Percentiles rank a stretch among this genome's conserved stretches.
These are phyloP conservation scores for Caenorhabditis sp. DNA, from an alignment of 2,888 invertebrate genomes.

Conservation along the genomic window DNA sequence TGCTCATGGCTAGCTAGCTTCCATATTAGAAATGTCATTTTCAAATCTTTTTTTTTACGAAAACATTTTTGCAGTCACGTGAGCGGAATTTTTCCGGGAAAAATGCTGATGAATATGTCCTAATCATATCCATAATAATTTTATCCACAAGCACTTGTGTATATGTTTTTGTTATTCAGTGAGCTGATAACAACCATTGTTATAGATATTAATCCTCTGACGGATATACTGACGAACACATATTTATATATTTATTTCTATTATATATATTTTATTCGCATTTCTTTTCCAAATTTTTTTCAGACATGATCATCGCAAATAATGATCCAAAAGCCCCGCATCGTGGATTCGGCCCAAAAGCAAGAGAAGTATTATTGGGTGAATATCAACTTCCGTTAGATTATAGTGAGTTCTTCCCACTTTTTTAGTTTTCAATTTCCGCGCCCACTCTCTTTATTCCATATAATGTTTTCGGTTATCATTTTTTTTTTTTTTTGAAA, in stretches of 20 bases:
- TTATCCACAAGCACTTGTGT: not conserved
- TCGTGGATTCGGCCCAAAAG: constrained; percentile 45
- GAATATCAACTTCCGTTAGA: constrained; percentile 9
- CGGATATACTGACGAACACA: not conserved
- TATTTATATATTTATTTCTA: not conserved
- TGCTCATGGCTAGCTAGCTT: too few relatives aligned
- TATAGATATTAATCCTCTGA: not conserved
- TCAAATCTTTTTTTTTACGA: too few relatives aligned
- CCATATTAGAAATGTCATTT: too few relatives aligned
- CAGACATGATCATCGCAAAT: not conserved
- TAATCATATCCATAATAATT: not conserved
- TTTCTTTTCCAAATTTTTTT: not conserved
- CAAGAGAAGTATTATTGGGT: constrained; percentile 37
- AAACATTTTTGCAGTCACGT: too few relatives aligned
- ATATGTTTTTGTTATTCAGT: not conserved
- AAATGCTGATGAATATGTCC: not conserved
- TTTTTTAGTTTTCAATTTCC: constrained; percentile 9
- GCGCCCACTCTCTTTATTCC: not conserved
- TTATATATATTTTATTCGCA: not conserved
- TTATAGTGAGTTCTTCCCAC: not conserved
- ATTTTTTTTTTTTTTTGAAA: not conserved
- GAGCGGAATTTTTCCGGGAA: too few relatives aligned
- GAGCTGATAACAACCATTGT: constrained; percentile 1
- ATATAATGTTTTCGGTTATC: not conserved
- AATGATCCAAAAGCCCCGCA: constrained; percentile 25